Base-by-base conservation (phyloP, 2,113 vertebrate species). In the Vombatus ursinus region DNA sequence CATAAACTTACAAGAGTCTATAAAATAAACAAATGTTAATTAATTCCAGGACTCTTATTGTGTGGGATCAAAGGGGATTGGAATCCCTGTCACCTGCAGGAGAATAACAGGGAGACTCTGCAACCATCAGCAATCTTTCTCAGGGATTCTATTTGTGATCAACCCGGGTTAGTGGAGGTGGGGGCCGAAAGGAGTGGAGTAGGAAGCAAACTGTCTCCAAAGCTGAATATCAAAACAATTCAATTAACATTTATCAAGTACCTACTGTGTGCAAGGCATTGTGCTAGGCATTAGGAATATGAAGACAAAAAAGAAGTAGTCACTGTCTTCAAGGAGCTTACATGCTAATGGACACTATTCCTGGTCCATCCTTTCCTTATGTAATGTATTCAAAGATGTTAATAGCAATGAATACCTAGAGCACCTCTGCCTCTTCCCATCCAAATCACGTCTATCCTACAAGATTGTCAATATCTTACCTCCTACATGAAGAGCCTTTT, bases 1-100 rank as follows among this genome's bases (percentile, higher is more conserved):
- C 89, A 90, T 49, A 90, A 90, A 50, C 47, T 24, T 90, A 28
- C 12, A 90, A 90, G 89, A 90, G 89, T 90, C 89, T 90, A 90
- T 90, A 90, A 90, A 90, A 90, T 50, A 50, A 26, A 50, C 89
- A 49, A 90, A 90, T 90, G 89, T 90, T 90, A 90, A 90, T 90
- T 90, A 90, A 90, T 90, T 90, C 48, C 9, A 50, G 16, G 5
- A 44, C n/a, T 44, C 37, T 84, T 84, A 44, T 44, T 84, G 37
- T 44, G 37, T 90, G 47, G 28, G 49, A 90, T 90, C 50, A 9
- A 90, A 90, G 12, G 24, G 24, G 10, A 90, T 90, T 90, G 4
- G 68, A 84, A 44, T 84, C 37, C 22, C 22, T 50, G 48, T 90
- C 89, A 90, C 49, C 89, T 50, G 47, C 89, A 50, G 10, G 48